These are phyloP conservation scores for Coregonus suidteri DNA, from an alignment of 2,797 vertebrate genomes.

Conservation along the genomic window DNA sequence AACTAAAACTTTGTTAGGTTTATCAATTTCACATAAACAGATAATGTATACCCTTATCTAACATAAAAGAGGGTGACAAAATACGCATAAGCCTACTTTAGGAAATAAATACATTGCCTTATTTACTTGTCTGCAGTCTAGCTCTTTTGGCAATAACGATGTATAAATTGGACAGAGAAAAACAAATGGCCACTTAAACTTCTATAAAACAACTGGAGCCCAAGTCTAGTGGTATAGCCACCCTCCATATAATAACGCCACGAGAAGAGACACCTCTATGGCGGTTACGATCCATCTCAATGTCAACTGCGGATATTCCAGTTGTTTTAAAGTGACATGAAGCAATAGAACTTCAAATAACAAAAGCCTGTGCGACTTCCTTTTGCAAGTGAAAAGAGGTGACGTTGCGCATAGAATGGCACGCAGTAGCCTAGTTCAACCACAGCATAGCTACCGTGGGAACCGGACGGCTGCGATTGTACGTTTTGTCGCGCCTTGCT, in stretches of 20 bases:
- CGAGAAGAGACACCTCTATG: slow-evolving; percentile 40
- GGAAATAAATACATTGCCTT: not conserved
- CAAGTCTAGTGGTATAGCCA: not conserved
- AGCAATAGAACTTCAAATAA: slow-evolving; percentile 72
- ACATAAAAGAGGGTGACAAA: not conserved
- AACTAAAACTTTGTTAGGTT: not conserved
- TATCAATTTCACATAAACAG: too few relatives aligned
- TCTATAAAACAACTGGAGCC: not conserved
- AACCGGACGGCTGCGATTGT: slow-evolving; percentile 66
- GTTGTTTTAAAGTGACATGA: slow-evolving; percentile 68
- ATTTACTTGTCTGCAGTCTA: not conserved
- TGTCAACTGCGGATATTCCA: slow-evolving; percentile 73
- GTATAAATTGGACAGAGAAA: not conserved
- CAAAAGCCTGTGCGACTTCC: slow-evolving; percentile 77
- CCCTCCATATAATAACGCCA: slow-evolving; percentile 1
- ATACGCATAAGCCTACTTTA: not conserved
- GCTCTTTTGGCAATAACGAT: not conserved
- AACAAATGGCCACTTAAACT: slow-evolving; percentile 1
- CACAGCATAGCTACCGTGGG: slow-evolving; percentile 73
- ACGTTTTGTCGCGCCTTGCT: slow-evolving; percentile 28
- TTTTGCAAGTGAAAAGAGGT: slow-evolving; percentile 76
- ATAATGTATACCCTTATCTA: not conserved
- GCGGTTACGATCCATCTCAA: slow-evolving; percentile 51
- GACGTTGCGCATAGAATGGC: slow-evolving; percentile 72
- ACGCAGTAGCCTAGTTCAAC: slow-evolving; percentile 52